Percentiles rank a stretch among this genome's conserved stretches.
Evolutionary conservation across 2,888 invertebrate species (phyloP).

Genomic region (Eupeodes luniger): DNA sequence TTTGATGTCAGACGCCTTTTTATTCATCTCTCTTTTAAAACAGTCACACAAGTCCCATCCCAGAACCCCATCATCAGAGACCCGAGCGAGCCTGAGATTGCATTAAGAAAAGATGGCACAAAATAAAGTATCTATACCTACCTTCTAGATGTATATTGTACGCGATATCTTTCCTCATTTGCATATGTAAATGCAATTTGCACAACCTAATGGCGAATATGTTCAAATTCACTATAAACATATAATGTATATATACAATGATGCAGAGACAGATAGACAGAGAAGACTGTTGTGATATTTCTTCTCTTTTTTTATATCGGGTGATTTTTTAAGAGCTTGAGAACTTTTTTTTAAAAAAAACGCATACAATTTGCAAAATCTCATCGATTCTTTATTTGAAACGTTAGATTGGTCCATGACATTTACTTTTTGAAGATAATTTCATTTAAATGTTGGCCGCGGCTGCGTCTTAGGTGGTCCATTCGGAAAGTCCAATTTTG

Average conservation of each 20-base stretch:
- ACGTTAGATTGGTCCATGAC: no score
- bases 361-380: no score
- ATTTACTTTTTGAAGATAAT: no score
- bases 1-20: conserved; percentile 33
- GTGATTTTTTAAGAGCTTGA: no score
- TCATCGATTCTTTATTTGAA: no score
- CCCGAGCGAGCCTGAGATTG: conserved; percentile 31
- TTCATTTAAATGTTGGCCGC: no score
- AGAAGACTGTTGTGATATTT: conserved; percentile 3
- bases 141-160: conserved; percentile 33
- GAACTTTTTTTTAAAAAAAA: no score
- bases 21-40: conserved; percentile 19
- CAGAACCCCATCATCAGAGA: no score
- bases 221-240: conserved; percentile 24
- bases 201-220: conserved; percentile 74
- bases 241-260: neutral
- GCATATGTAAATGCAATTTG: conserved; percentile 76
- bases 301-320: neutral
- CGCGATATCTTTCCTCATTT: conserved; percentile 70
- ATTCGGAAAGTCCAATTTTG: no score
- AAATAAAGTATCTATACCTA: conserved; percentile 50
- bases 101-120: conserved; percentile 50
- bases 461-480: no score
- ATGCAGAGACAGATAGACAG: conserved; percentile 12
- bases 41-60: conserved; percentile 18